Evolutionary conservation across 2,797 vertebrate species (phyloP).

Genomic region (Naso thynnoides): DNA sequence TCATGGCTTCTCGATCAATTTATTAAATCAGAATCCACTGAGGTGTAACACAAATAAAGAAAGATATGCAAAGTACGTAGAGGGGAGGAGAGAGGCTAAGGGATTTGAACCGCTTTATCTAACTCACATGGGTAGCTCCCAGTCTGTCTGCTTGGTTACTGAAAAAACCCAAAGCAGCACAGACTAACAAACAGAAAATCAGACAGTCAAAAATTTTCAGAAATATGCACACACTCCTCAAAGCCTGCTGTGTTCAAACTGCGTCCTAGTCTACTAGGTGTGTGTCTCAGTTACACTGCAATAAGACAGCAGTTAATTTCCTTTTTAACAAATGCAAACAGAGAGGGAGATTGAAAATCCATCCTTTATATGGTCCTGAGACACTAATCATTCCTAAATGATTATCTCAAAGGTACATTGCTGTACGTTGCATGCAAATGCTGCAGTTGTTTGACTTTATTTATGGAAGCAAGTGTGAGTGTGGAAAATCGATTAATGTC

Average conservation of each 20-base stretch:
- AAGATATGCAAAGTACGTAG: slow-evolving; percentile 7
- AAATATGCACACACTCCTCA: slow-evolving; percentile 10
- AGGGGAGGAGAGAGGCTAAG: slow-evolving; percentile 7
- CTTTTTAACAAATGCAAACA: slow-evolving; percentile 36
- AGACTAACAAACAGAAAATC: slow-evolving; percentile 34
- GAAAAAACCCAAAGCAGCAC: not conserved
- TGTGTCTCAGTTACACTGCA: slow-evolving; percentile 8
- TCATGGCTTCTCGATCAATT: slow-evolving; percentile 50
- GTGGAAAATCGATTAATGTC: slow-evolving; percentile 38
- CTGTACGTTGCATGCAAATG: slow-evolving; percentile 29
- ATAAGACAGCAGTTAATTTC: slow-evolving; percentile 39
- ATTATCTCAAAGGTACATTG: slow-evolving; percentile 4
- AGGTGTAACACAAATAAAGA: slow-evolving; percentile 25
- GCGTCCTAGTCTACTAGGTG: slow-evolving; percentile 8
- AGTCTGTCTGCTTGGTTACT: slow-evolving; percentile 39
- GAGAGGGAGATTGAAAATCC: slow-evolving; percentile 21
- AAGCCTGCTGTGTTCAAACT: slow-evolving; percentile 16
- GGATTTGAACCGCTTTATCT: slow-evolving; percentile 38
- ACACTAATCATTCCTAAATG: slow-evolving; percentile 15
- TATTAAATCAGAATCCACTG: slow-evolving; percentile 42
- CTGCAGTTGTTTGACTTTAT: slow-evolving; percentile 32
- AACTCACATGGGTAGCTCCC: slow-evolving; percentile 26
- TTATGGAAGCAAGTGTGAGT: slow-evolving; percentile 15
- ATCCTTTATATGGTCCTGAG: not conserved
- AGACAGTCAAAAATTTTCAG: not conserved